Evolutionary conservation across 2,888 invertebrate genomes (phyloP).

Genomic region (Masnerella sp.): DNA sequence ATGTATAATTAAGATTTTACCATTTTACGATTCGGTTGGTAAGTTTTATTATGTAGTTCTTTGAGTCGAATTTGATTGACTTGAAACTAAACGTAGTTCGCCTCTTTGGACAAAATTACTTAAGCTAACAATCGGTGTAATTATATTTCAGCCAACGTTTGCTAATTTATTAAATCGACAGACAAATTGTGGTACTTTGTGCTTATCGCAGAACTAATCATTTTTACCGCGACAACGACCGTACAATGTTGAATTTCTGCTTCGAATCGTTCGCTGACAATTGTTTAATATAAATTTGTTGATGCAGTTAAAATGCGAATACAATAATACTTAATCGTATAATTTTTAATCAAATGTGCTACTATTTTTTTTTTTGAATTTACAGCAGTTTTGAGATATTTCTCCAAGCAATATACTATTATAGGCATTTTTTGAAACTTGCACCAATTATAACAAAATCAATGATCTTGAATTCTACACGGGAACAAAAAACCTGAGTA

Average conservation of each 20-base stretch:
- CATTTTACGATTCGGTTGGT: too few species aligned
- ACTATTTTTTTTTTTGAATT: too few species aligned
- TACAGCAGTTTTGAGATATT: too few species aligned
- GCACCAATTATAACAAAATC: too few species aligned
- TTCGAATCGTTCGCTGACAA: background rate
- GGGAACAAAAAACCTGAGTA: background rate
- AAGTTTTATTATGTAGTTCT: slow-evolving; percentile 2
- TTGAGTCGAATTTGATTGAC: background rate
- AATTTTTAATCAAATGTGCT: too few species aligned
- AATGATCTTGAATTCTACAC: too few species aligned
- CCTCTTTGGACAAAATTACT: slow-evolving; percentile 8
- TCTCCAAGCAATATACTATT: too few species aligned
- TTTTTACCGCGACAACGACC: background rate
- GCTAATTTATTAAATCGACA: slow-evolving; percentile 15
- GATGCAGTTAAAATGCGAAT: too few species aligned
- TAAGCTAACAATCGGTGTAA: slow-evolving; percentile 7
- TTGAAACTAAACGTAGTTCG: slow-evolving; percentile 21
- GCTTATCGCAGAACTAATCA: slow-evolving; percentile 14
- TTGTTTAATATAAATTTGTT: background rate
- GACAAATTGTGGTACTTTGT: slow-evolving; percentile 22
- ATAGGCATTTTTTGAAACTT: too few species aligned
- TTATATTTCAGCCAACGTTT: slow-evolving; percentile 19
- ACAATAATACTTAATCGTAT: background rate
- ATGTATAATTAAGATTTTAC: too few species aligned
- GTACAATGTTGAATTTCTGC: background rate